phyloP scores from a whole-genome alignment of 2,888 invertebrate genomes.

The Rhabditoides inermis region DNA sequence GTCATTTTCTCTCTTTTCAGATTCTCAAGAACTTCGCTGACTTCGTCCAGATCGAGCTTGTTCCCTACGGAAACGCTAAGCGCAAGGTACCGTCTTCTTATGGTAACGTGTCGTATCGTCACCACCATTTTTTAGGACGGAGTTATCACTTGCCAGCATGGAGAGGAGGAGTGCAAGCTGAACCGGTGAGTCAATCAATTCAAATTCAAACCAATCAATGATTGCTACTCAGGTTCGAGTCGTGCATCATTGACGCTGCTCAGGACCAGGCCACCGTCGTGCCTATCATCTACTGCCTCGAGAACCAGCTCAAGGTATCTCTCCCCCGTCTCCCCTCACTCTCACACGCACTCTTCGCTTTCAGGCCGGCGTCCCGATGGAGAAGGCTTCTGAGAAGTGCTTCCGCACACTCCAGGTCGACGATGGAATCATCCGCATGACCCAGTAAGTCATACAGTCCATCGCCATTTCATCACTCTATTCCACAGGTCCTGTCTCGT shows the following conservation, averaged over 20 bases:
- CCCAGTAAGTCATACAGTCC: slow-evolving; percentile 17
- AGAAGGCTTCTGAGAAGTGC: slow-evolving; percentile 27
- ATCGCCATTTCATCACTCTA: not conserved
- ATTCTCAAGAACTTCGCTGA: slow-evolving; percentile 32
- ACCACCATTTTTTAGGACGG: slow-evolving; percentile 19
- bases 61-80: slow-evolving; percentile 49
- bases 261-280: slow-evolving; percentile 26
- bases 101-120: not conserved
- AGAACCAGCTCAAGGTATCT: slow-evolving; percentile 17
- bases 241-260: slow-evolving; percentile 33
- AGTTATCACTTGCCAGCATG: slow-evolving; percentile 42
- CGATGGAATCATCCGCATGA: slow-evolving; percentile 26
- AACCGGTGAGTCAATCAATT: too few relatives aligned
- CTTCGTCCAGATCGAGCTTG: slow-evolving; percentile 42
- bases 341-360: not conserved
- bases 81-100: too few relatives aligned
- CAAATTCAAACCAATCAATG: too few relatives aligned
- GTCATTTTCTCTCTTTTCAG: too few relatives aligned
- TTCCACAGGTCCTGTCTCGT: slow-evolving; percentile 28
- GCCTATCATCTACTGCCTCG: slow-evolving; percentile 36
- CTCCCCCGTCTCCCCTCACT: not conserved
- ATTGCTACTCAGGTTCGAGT: slow-evolving; percentile 39
- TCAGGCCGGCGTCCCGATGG: slow-evolving; percentile 17
- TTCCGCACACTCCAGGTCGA: slow-evolving; percentile 26
- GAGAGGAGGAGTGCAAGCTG: slow-evolving; percentile 40